Evolutionary conservation across 37 sponge, comb jelly and placozoan species (phyloP).

Genomic region (Petrosia ficiformis): DNA sequence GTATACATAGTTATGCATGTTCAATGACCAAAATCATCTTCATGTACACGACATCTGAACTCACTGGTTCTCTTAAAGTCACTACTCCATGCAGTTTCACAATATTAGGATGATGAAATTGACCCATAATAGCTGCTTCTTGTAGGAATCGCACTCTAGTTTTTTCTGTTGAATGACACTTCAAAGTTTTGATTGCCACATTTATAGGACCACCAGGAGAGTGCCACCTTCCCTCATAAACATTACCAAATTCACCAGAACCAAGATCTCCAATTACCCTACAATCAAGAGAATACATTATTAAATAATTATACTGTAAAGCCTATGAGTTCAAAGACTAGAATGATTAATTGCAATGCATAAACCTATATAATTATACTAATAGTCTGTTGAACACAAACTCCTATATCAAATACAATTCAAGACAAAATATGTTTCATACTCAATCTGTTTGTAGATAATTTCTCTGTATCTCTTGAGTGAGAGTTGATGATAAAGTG

Average conservation of each 20-base stretch:
- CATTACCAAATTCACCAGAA: slow-evolving; percentile 64
- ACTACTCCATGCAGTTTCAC: slow-evolving; percentile 62
- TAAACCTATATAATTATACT: too few species aligned
- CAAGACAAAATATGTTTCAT: too few species aligned
- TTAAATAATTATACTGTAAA: too few species aligned
- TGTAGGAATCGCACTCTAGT: slow-evolving; percentile 60
- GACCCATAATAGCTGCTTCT: slow-evolving; percentile 80
- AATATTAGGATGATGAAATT: slow-evolving; percentile 66
- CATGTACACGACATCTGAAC: background rate
- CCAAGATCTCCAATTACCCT: slow-evolving; percentile 32
- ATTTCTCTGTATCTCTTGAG: slow-evolving; percentile 16
- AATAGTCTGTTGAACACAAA: too few species aligned
- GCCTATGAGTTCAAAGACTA: background rate
- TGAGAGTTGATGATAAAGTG: slow-evolving; percentile 43
- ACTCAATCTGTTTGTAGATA: slow-evolving; percentile 14
- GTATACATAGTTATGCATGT: too few species aligned
- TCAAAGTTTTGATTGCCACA: slow-evolving; percentile 61
- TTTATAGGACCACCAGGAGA: slow-evolving; percentile 18
- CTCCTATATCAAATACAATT: too few species aligned
- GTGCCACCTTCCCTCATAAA: slow-evolving; percentile 39
- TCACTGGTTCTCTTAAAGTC: slow-evolving; percentile 44
- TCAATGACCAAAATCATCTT: background rate
- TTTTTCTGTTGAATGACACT: background rate
- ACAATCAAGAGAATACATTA: too few species aligned
- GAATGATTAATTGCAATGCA: too few species aligned